Evolutionary conservation across 2,888 invertebrate genomes (phyloP), one percentile per base, ranked within the genome.

Genomic region (Dryocosmus kuriphilus): DNA sequence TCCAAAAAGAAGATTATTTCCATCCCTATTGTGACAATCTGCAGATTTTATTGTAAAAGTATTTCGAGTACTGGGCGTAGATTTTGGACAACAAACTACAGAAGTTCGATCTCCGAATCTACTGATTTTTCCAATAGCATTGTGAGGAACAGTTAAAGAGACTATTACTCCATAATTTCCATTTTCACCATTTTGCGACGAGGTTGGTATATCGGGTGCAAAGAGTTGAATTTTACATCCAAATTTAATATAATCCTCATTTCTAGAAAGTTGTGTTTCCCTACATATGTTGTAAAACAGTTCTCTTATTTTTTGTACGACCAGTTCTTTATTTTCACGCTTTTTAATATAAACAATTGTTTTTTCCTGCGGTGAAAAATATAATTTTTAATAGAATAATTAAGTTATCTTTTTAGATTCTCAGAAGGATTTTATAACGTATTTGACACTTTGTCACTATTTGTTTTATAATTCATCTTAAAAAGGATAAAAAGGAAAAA

Each of bases 11-110:
- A 65, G 65, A 38, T 65, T 41, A 22, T 41, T 22, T 16, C 38
- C 65, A 41, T 38, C 24, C 24, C 24, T 35, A 14, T 41, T 65
- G 4, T 24, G 14, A 22, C 3, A 41, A 65, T 65, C 14, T 22
- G 65, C 22, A 38, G 41, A 38, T 24, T 38, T n/a, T 16, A 41
- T 65, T 11, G 65, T 65, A 41, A 65, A 65, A n/a, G 65, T 65
- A 41, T 65, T 65, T 65, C 65, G 41, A 24, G 38, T 65, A 41
- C 24, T 41, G 14, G 65, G 65, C 24, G 24, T 38, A 22, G 5
- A 38, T 7, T 38, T 65, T 6, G 65, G 38, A 24, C 24, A 35
- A 65, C 65, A 65, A 38, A 65, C 65, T 24, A 41, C 11, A 65
- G 41, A 41, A 22, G 24, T 41, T 41, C 38, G 22, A 65, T 65